Evolutionary conservation across 2,888 invertebrate genomes (phyloP), one percentile per base, ranked within the genome.

Genomic region (Watsonalla binaria): DNA sequence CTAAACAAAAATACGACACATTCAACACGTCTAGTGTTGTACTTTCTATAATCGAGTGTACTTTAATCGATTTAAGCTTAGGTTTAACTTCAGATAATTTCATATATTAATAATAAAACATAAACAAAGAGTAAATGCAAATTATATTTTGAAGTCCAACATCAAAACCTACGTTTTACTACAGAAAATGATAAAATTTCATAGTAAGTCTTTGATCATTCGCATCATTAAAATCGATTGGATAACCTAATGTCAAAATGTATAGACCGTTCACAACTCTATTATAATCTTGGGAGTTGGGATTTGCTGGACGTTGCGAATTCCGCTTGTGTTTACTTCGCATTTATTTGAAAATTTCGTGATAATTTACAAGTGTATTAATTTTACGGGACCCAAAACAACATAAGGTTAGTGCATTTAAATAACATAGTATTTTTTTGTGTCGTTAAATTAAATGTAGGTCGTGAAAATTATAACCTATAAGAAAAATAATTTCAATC

Each of bases 341-440:
- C 72, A 74, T 78, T 77, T 75, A 78, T 81, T 84, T 78, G 71
- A 81, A 82, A 82, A 82, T 77, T 81, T 76, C 63, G 87, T 86
- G 86, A 63, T 85, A 86, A 84, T 86, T 86, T 87, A 84, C 81
- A 82, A 86, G 86, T 89, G 86, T 69, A 70, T 70, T 74, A 76
- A 68, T 69, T 64, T 67, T 65, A 70, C 74, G 66, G 69, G 61
- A 68, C 66, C 68, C 65, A 66, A 64, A 64, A 61, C 73, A 59
- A 74, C 61, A 63, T 54, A 68, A 68, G 78, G 86, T 84, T 65
- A 78, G 85, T 80, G 54, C 55, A 60, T 54, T 51, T 62, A 46
- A 55, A 39, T 37, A 15, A 13, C 33, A 13, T 53, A 55, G 33
- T 51, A 42, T 35, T 54, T 52, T 54, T 48, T 46, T 45, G 48